Conservation (phyloP, 2,797 vertebrate species). For the Epinephelus awoara region DNA sequence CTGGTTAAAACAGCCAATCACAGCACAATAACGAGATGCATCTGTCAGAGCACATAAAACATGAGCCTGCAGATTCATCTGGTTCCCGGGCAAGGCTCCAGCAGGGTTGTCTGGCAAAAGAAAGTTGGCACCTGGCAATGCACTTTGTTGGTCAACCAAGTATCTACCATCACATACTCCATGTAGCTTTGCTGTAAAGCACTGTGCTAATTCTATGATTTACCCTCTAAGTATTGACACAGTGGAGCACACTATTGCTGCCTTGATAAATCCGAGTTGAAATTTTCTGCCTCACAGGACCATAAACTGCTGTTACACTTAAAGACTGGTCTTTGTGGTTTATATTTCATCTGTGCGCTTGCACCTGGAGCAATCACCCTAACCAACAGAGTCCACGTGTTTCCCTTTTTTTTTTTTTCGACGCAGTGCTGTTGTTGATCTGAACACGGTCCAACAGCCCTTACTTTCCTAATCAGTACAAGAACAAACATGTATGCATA, state of each 20-base stretch:
- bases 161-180: slow-evolving; percentile 8
- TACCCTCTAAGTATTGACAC: neutral
- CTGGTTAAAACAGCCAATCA: too few relatives aligned
- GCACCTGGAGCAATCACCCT: neutral
- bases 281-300: neutral
- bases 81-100: neutral
- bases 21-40: too few relatives aligned
- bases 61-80: too few relatives aligned
- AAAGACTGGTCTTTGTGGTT: neutral
- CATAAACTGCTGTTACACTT: neutral
- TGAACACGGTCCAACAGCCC: slow-evolving; percentile 18
- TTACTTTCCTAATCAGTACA: slow-evolving; percentile 46
- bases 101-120: neutral
- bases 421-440: slow-evolving; percentile 6
- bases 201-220: slow-evolving; percentile 1
- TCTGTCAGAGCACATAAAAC: too few relatives aligned
- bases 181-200: slow-evolving; percentile 1
- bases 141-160: slow-evolving; percentile 9
- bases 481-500: slow-evolving; percentile 45
- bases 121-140: neutral
- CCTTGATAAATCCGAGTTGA: neutral
- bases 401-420: neutral
- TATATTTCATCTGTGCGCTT: neutral
- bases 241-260: neutral
- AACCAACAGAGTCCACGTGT: neutral